Base-by-base conservation (phyloP, 2,113 vertebrate species). In the Hemiscyllium ocellatum region DNA sequence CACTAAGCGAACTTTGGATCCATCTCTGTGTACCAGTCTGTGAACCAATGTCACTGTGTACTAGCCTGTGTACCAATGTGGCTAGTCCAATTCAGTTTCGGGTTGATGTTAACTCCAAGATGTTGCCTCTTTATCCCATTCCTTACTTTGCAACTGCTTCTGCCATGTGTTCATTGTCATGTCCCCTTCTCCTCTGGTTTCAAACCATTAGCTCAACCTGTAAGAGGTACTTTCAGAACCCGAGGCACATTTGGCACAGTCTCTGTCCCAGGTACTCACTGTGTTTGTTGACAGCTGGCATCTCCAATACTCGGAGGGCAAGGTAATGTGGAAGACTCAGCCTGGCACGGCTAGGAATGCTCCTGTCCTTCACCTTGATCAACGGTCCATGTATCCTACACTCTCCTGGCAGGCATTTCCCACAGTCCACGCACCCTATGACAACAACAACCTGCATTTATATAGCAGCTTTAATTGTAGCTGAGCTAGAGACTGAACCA, bases 251-350 rank as follows among this genome's bases (percentile, higher is more conserved):
- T 15, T 47, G 78, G n/a, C 78, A 37, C 78, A 83, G 37, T 42
- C 19, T 20, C 26, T 47, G 1, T 3, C 66, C 22, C 2, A 29
- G 42, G 29, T 96, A 97, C 97, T 97, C 96, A 97, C 97, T 97
- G 95, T 96, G 97, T 86, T 97, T 96, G 87, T 97, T 97, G 96
- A 96, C 96, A 96, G 96, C 96, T 96, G 96, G 96, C 96, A 97
- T 96, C 96, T 97, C 97, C 97, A 97, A 96, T 0, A 83, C 37
- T 47, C 97, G 96, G 95, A 97, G 96, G 68, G 96, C 96, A 93
- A 97, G 97, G 96, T 96, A 97, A 94, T 97, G 97, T 97, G 97
- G 97, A 96, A 97, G 96, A 95, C 97, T 97, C 96, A 97, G 97
- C 72, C 96, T 96, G 96, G 97, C 97, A 95, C 97, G 80, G 80